Conservation (phyloP, 2,888 invertebrate species). For the Branchipolynoe longqiensis region DNA sequence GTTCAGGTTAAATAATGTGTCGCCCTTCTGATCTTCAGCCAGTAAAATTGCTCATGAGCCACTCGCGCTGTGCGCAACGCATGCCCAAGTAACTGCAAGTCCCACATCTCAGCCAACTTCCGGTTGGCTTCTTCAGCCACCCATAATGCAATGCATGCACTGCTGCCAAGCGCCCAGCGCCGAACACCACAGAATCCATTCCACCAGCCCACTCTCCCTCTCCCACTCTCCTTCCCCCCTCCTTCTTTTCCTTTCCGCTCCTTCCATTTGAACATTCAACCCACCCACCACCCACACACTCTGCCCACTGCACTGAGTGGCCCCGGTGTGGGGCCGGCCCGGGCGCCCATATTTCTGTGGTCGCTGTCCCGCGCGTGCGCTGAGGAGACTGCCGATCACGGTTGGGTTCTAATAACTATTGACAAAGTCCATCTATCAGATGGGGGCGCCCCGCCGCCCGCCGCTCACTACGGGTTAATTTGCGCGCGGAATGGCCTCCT, state of each 20-base stretch:
- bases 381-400: constrained; percentile 49
- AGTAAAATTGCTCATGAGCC: too few species aligned
- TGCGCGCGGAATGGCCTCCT: constrained; percentile 39
- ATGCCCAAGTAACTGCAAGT: too few species aligned
- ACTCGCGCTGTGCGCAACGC: too few species aligned
- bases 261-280: too few species aligned
- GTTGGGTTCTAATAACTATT: constrained; percentile 33
- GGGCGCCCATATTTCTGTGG: constrained; percentile 31
- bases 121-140: too few species aligned
- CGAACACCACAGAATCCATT: not conserved
- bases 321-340: constrained; percentile 11
- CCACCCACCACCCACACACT: not conserved
- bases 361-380: constrained; percentile 23
- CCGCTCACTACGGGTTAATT: constrained; percentile 34
- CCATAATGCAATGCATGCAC: too few species aligned
- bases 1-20: too few species aligned
- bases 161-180: too few species aligned
- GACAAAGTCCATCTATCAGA: constrained; percentile 51
- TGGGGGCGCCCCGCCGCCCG: constrained; percentile 3
- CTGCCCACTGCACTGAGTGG: constrained; percentile 26
- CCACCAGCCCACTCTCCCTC: not conserved
- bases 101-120: too few species aligned
- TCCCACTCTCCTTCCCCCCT: constrained; percentile 16
- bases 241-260: not conserved
- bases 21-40: too few species aligned